Evolutionary conservation across 2,888 invertebrate species (phyloP).

Genomic region (Psylliodes chrysocephalus): DNA sequence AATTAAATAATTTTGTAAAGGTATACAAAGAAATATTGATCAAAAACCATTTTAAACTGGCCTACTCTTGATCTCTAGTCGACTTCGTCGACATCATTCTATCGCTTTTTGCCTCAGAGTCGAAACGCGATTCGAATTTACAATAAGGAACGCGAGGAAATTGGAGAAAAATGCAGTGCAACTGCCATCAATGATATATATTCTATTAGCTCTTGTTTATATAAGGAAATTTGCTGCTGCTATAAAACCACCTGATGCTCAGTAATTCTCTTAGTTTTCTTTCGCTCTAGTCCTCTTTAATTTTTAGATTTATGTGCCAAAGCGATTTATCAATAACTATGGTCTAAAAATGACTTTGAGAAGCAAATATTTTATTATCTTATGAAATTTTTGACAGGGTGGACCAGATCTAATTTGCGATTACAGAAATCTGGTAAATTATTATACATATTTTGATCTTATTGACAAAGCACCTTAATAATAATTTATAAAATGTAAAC

Average conservation of each 20-base stretch:
- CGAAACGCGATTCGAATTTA: conserved; percentile 51
- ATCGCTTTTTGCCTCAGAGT: conserved; percentile 48
- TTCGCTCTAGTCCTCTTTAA: not conserved
- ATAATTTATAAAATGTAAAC: too few species aligned
- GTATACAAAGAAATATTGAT: too few species aligned
- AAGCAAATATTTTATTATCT: too few species aligned
- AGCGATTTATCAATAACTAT: too few species aligned
- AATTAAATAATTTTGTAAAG: too few species aligned
- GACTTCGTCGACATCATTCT: conserved; percentile 31
- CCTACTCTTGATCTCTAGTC: not conserved
- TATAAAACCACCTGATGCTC: conserved; percentile 11
- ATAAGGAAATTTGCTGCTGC: conserved; percentile 10
- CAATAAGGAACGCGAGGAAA: conserved; percentile 50
- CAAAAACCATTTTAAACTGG: conserved; percentile 2
- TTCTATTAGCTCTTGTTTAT: conserved; percentile 16
- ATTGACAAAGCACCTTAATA: too few species aligned
- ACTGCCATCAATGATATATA: conserved; percentile 36
- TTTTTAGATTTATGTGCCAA: too few species aligned
- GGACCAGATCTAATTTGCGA: too few species aligned
- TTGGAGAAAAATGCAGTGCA: conserved; percentile 49
- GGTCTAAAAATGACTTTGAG: too few species aligned
- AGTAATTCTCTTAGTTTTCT: not conserved
- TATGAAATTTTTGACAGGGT: too few species aligned
- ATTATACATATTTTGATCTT: too few species aligned
- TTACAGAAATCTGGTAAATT: too few species aligned